Base-by-base conservation (phyloP, 2,888 invertebrate species). In the Scaeva pyrastri region DNA sequence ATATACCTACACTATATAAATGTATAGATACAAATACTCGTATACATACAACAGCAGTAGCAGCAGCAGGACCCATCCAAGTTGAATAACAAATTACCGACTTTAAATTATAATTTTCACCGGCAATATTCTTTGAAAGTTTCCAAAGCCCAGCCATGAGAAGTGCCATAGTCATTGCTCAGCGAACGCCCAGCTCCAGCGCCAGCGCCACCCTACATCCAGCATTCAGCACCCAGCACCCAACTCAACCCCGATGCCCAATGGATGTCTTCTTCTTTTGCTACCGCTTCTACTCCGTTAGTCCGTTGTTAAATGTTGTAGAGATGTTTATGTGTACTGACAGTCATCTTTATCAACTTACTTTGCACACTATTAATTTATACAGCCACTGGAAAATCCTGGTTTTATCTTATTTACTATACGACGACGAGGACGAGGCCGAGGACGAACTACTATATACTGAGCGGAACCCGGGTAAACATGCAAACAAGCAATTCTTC, bases 341-440 rank as follows among this genome's bases (percentile, higher is more conserved):
- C 84, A 84, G 80, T 84, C 75, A 84, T 84, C 84, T 80, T 84
- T 84, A 84, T 84, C 84, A 84, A 75, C 84, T 84, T 84, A 75
- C 84, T 84, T 84, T 84, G 84, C 84, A 80, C 84, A 84, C 80
- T 84, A 84, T 84, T 84, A 84, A 84, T 84, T 84, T 84, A 84
- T 84, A 84, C 84, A 80, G 84, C 84, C 84, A 84, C 75, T 79
- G 80, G 75, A 84, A 84, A 84, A 84, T 84, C 84, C 80, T 84
- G 79, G 75, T 84, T 84, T 79, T 84, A 84, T 84, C 84, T 84
- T 72, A 84, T 84, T 84, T 79, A 80, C 71, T 66, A 52, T 52
- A 19, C 43, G 50, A 66, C 50, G 5, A 52, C n/a, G n/a, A n/a
- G n/a, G n/a, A n/a, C n/a, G n/a, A n/a, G n/a, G n/a, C n/a, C n/a